Conservation (phyloP, 2,113 vertebrate species). For the Acrocephalus arundinaceus region DNA sequence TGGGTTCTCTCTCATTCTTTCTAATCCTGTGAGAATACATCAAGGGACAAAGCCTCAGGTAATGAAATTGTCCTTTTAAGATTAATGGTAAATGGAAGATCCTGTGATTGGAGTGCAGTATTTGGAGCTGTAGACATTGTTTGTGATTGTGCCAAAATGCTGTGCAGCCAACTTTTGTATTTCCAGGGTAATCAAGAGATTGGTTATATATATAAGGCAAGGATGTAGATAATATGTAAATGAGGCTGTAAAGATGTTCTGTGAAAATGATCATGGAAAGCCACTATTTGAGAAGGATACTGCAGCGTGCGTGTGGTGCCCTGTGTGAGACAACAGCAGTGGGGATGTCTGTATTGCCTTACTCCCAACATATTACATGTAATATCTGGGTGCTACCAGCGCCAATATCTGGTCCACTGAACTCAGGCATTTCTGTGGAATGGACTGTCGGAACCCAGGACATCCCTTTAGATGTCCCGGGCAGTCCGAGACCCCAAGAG, state of each 20-base stretch:
- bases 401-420: neutral
- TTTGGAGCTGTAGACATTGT: neutral
- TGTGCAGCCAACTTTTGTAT: neutral
- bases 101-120: neutral
- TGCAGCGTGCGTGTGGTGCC: neutral
- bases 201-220: neutral
- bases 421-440: neutral
- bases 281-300: neutral
- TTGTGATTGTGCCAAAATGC: neutral
- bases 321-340: neutral
- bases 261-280: neutral
- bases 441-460: no score
- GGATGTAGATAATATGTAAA: neutral
- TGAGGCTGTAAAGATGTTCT: neutral
- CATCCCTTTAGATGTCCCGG: no score
- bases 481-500: no score
- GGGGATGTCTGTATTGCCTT: neutral
- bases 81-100: neutral
- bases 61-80: neutral
- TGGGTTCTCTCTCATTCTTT: neutral
- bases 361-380: fast-evolving
- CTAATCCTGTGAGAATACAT: neutral
- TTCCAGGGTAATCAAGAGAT: neutral
- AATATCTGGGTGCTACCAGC: neutral
- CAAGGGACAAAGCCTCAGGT: neutral